A percentile compares a stretch with the other conserved stretches of the same genome.
phyloP scores from a whole-genome alignment of 2,888 invertebrate species.

The Agonopterix subpropinquella region DNA sequence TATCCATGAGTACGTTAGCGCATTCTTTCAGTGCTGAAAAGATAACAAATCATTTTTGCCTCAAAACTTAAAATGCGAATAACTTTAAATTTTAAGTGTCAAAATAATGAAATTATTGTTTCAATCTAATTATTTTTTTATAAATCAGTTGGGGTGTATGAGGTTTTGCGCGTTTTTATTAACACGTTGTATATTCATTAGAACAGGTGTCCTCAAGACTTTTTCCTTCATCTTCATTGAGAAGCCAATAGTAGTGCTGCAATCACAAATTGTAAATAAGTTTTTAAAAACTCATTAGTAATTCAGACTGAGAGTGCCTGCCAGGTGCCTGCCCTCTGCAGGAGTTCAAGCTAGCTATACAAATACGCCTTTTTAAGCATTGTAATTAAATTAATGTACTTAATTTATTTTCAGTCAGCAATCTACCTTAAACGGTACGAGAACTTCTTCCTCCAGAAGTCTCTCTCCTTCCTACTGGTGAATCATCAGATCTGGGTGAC shows the following conservation, averaged over 20 bases:
- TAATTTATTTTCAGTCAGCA: conserved; percentile 63
- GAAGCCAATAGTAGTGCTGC: not conserved
- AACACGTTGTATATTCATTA: too few relatives aligned
- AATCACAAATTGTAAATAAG: not conserved
- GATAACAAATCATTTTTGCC: too few relatives aligned
- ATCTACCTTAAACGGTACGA: conserved; percentile 76
- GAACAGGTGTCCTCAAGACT: not conserved
- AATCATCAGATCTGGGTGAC: conserved; percentile 75
- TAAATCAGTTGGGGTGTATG: too few relatives aligned
- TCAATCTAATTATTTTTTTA: too few relatives aligned
- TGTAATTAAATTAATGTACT: not conserved
- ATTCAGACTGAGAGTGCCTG: not conserved
- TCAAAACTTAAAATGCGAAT: too few relatives aligned
- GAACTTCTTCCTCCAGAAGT: conserved; percentile 73
- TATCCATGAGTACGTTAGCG: too few relatives aligned
- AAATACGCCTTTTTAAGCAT: not conserved
- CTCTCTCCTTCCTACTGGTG: conserved; percentile 77
- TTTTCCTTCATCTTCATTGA: not conserved
- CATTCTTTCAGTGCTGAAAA: too few relatives aligned
- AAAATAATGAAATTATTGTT: too few relatives aligned
- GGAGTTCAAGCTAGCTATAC: not conserved
- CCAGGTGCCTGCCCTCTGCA: not conserved
- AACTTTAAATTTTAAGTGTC: too few relatives aligned
- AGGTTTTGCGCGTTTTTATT: too few relatives aligned
- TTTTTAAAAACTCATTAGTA: not conserved